phyloP scores from a whole-genome alignment of 64 coral and sea anemone species.

The Anthopleura sola region DNA sequence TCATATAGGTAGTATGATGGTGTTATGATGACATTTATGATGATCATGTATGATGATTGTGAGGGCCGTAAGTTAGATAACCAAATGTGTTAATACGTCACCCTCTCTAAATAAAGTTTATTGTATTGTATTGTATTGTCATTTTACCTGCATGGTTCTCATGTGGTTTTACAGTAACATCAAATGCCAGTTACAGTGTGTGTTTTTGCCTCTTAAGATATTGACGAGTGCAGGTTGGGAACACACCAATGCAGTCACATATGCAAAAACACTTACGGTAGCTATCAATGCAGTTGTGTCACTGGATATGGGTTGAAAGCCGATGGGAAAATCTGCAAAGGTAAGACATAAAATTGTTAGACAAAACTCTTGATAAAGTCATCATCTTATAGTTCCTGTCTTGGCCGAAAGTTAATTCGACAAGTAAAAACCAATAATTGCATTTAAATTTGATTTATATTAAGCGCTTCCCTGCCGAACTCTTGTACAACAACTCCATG shows the following conservation, averaged over 20 bases:
- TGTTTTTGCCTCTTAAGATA: neutral
- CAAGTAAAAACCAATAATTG: neutral
- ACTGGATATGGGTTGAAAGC: neutral
- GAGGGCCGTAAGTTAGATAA: too few species aligned
- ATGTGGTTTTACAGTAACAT: neutral
- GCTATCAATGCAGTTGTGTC: neutral
- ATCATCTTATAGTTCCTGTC: neutral
- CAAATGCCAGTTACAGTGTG: too few species aligned
- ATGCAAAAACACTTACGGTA: neutral
- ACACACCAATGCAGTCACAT: neutral
- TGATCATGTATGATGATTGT: too few species aligned
- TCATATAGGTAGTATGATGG: neutral
- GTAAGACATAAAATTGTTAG: neutral
- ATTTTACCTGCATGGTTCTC: neutral
- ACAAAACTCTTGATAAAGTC: neutral
- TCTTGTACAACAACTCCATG: neutral
- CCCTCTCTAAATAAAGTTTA: too few species aligned
- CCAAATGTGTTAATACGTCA: too few species aligned
- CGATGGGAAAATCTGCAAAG: slow-evolving; percentile 7
- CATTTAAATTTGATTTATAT: too few species aligned
- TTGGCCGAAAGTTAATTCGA: neutral
- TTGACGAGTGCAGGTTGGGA: slow-evolving; percentile 11
- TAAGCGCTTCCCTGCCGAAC: slow-evolving; percentile 5
- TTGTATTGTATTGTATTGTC: neutral
- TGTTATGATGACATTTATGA: too few species aligned